These are phyloP conservation scores for Campylomormyrus numenius DNA, from an alignment of 2,113 vertebrate species.

Conservation along the genomic window DNA sequence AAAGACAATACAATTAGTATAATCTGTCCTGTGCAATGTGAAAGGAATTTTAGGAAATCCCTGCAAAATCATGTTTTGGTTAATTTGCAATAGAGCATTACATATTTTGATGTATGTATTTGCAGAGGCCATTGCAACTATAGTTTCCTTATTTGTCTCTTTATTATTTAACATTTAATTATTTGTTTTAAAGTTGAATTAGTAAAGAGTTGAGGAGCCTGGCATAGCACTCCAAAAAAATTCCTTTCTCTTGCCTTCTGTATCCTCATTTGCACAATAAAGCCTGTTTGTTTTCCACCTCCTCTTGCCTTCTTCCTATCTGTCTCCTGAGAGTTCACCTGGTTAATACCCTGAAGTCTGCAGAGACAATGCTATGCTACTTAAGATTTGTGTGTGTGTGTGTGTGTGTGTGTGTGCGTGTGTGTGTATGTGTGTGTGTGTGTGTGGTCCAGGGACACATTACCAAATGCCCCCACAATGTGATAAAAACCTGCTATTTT, in stretches of 20 bases:
- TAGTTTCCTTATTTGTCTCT: neutral
- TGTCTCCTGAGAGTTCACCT: conserved; percentile 10
- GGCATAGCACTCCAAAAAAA: neutral
- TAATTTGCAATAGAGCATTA: neutral
- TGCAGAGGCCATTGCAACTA: neutral
- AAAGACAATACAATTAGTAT: neutral
- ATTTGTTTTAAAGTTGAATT: neutral
- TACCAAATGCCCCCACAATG: neutral
- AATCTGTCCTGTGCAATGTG: neutral
- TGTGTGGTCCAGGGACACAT: neutral
- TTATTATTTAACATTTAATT: conserved; percentile 8
- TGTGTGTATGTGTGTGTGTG: too few relatives aligned
- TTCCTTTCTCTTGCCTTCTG: neutral
- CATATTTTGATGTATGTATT: neutral
- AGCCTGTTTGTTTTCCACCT: conserved; percentile 1
- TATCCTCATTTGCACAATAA: conserved; percentile 13
- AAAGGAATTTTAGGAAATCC: neutral
- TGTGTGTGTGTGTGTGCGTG: neutral
- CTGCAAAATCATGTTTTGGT: neutral
- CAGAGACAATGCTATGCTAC: neutral
- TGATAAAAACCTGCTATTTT: neutral
- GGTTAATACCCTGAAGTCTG: neutral
- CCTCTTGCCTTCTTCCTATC: neutral
- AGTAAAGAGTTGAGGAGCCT: neutral
- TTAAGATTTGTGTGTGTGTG: neutral